phyloP scores from a whole-genome alignment of 2,888 invertebrate species.

The Cantharis nigra region DNA sequence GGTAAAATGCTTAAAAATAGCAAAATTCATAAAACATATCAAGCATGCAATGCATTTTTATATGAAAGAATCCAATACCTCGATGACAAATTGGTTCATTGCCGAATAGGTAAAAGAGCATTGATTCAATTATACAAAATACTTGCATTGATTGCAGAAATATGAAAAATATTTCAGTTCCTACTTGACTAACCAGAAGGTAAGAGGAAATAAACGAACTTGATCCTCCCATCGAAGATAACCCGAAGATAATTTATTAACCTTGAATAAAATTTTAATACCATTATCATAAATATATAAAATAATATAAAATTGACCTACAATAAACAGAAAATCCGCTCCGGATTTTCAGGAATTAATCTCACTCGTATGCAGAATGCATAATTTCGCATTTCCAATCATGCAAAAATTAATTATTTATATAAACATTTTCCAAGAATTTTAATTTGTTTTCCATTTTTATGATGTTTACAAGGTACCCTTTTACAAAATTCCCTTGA shows the following conservation, averaged over 20 bases:
- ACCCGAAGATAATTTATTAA: background rate
- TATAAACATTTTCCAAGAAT: background rate
- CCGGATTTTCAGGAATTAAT: background rate
- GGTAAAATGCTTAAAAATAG: background rate
- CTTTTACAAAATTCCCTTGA: slow-evolving; percentile 1
- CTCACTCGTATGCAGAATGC: background rate
- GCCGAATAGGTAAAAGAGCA: background rate
- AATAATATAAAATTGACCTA: background rate
- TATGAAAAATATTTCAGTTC: background rate
- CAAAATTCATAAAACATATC: background rate
- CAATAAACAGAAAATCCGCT: background rate
- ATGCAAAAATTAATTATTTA: background rate
- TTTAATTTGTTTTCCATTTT: background rate
- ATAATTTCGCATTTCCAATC: background rate
- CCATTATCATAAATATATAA: background rate
- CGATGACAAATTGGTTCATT: background rate
- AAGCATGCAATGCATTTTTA: background rate
- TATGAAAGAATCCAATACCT: background rate
- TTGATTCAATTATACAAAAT: background rate
- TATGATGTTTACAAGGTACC: background rate
- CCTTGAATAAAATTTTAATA: background rate
- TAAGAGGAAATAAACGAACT: background rate
- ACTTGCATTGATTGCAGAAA: background rate
- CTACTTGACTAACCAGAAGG: background rate
- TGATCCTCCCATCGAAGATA: background rate